phyloP scores from a whole-genome alignment of 2,888 invertebrate species.

The Noctua janthina region DNA sequence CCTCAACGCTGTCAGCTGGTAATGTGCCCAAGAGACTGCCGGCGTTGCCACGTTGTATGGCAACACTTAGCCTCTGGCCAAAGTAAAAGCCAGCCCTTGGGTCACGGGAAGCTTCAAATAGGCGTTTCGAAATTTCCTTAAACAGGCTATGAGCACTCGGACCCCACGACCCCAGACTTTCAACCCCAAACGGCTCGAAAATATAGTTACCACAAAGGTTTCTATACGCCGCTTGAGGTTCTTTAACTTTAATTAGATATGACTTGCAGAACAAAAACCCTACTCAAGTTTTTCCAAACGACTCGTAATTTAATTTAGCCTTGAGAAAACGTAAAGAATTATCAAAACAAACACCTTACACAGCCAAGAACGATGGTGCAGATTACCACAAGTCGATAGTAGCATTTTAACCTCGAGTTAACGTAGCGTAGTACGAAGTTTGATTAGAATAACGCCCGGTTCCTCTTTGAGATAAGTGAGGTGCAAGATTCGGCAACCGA shows the following conservation, averaged over 20 bases:
- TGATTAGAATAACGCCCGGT: neutral
- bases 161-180: too few species aligned
- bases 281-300: constrained; percentile 1
- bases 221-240: too few species aligned
- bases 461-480: neutral
- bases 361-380: neutral
- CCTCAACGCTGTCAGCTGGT: too few species aligned
- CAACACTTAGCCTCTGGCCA: too few species aligned
- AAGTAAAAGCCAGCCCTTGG: too few species aligned
- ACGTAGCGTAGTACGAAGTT: neutral
- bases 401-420: neutral
- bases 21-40: too few species aligned
- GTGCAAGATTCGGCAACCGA: neutral
- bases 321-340: constrained; percentile 5
- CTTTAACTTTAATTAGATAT: constrained; percentile 21
- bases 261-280: constrained; percentile 20
- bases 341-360: constrained; percentile 26
- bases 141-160: too few species aligned
- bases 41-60: too few species aligned
- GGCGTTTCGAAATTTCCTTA: too few species aligned
- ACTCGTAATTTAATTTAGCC: constrained; percentile 17
- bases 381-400: neutral
- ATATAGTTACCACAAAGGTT: too few species aligned
- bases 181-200: too few species aligned
- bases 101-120: too few species aligned